Percentiles rank a stretch among this genome's conserved stretches.
phyloP scores from a whole-genome alignment of 2,113 vertebrate genomes.

The Passer montanus region DNA sequence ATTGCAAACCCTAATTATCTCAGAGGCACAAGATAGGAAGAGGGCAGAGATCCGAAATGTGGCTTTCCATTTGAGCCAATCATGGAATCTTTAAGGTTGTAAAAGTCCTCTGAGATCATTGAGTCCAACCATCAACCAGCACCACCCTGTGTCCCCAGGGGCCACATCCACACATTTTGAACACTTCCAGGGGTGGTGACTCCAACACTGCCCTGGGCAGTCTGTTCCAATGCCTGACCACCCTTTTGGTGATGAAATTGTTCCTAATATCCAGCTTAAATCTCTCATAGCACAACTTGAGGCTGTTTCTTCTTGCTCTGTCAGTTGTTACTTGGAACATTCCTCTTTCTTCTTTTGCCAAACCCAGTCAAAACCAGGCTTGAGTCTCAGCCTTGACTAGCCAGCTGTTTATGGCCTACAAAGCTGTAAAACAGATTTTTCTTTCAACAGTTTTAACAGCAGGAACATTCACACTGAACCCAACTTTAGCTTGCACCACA shows the following conservation, averaged over 20 bases:
- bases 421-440: background rate
- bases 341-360: background rate
- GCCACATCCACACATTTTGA: background rate
- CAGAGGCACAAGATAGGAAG: background rate
- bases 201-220: background rate
- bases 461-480: background rate
- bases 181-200: background rate
- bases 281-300: background rate
- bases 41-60: background rate
- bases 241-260: background rate
- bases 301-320: background rate
- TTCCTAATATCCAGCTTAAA: background rate
- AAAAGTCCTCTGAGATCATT: background rate
- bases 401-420: background rate
- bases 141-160: accelerated
- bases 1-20: background rate
- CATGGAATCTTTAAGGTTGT: background rate
- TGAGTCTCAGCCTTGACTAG: background rate
- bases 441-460: background rate
- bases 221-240: background rate
- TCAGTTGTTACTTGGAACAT: background rate
- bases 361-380: background rate
- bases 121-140: background rate
- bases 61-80: background rate
- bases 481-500: background rate